A percentile compares a stretch with the other conserved stretches of the same genome.
Conservation (phyloP, 2,888 invertebrate species). For the Tetranychus truncatus region DNA sequence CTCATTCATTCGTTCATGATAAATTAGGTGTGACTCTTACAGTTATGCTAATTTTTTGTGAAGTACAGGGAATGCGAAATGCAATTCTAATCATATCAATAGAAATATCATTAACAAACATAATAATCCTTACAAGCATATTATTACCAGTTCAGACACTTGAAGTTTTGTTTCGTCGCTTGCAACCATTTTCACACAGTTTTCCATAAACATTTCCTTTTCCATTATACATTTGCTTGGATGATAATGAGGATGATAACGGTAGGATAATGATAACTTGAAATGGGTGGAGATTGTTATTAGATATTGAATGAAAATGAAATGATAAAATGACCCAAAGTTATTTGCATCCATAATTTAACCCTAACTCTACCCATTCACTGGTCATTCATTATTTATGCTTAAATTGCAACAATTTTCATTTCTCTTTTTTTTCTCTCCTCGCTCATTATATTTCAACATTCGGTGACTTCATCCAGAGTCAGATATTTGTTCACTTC, state of each 20-base stretch:
- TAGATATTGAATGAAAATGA: not conserved
- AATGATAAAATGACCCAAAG: not conserved
- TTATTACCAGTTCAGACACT: no score
- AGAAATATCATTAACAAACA: no score
- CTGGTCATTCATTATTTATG: not conserved
- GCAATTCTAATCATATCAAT: no score
- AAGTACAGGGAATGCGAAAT: no score
- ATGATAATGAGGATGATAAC: not conserved
- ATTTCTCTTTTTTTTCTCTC: not conserved
- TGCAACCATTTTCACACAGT: no score
- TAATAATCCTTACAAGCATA: no score
- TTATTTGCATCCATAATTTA: not conserved
- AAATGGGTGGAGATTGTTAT: not conserved
- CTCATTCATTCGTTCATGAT: no score
- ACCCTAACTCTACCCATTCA: not conserved
- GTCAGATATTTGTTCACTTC: not conserved
- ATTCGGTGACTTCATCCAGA: not conserved
- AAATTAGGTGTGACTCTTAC: no score
- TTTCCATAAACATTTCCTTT: not conserved
- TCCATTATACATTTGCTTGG: not conserved
- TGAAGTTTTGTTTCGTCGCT: no score
- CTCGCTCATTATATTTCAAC: not conserved
- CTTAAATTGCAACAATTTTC: not conserved
- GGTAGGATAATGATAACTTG: not conserved
- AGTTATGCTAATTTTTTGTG: no score